A percentile compares a stretch with the other conserved stretches of the same genome.
Conservation (phyloP, 1,140 invertebrate genomes). For the Drosophila malerkotliana region DNA sequence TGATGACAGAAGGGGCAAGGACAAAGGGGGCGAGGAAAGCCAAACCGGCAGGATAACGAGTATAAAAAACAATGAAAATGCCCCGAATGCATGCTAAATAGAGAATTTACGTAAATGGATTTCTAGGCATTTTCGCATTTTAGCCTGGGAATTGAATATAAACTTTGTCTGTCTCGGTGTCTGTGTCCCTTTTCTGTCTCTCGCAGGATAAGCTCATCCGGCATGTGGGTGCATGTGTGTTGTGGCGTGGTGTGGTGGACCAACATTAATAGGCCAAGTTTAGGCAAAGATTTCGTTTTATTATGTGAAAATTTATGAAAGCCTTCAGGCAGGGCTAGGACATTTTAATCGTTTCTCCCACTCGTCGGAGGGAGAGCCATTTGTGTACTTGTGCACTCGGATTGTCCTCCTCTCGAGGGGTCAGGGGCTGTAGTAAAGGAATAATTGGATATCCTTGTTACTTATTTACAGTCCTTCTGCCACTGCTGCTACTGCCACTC, state of each 20-base stretch:
- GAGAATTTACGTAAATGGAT: constrained; percentile 82
- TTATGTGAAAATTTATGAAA: constrained; percentile 80
- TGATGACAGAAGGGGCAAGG: constrained; percentile 54
- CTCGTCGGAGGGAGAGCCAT: constrained; percentile 19
- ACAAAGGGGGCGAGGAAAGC: constrained; percentile 32
- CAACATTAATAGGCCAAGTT: constrained; percentile 74
- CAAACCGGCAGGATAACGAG: constrained; percentile 24
- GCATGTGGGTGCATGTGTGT: constrained; percentile 20
- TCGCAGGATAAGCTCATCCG: constrained; percentile 17
- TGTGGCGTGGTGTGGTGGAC: constrained; percentile 33
- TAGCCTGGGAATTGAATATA: constrained; percentile 77
- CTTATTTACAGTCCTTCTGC: constrained; percentile 63
- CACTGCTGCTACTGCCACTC: constrained; percentile 23
- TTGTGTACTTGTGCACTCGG: constrained; percentile 36
- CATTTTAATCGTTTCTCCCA: constrained; percentile 65
- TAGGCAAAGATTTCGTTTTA: constrained; percentile 77
- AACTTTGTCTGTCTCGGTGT: constrained; percentile 47
- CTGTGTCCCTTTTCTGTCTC: constrained; percentile 41
- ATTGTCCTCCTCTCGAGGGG: constrained; percentile 7
- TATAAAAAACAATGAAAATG: constrained; percentile 81
- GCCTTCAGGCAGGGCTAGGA: constrained; percentile 55
- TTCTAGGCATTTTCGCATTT: constrained; percentile 81
- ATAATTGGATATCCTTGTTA: constrained; percentile 82
- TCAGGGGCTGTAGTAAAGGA: constrained; percentile 48
- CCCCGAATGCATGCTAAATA: constrained; percentile 81